Base-by-base conservation (phyloP, 2,113 vertebrate genomes). In the Psilopsiagon aymara region DNA sequence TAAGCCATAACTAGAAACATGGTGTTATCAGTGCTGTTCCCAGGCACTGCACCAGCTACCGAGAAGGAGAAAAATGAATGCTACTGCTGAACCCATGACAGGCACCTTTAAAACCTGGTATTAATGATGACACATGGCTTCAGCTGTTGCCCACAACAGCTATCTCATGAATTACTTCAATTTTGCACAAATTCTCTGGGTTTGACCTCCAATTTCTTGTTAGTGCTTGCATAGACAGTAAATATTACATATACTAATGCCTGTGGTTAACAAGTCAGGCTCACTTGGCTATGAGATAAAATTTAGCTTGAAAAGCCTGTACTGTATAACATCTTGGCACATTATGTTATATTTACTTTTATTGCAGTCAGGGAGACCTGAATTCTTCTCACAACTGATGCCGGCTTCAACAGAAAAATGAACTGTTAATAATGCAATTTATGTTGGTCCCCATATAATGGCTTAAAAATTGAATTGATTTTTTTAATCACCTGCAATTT, bases 341-440 rank as follows among this genome's bases (percentile, higher is more conserved):
- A 87, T 94, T 94, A 66, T 57, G 80, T 35, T 80, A 20, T 41
- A 82, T 95, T 95, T 93, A 62, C 67, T 95, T 96, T 86, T 92
- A 83, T 7, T 79, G 57, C 15, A 74, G 68, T 53, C 33, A 52
- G 27, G 25, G 66, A 95, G 47, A 91, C 59, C 37, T 82, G 39
- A 87, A 89, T 86, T 92, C 20, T 80, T 59, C 27, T 92, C 39
- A 52, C 51, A 95, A 29, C n/a, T 67, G 28, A 90, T 67, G 41
- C 33, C 82, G 44, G 41, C 52, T 95, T 88, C 46, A 86, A 85
- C 82, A 31, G 7, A 85, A 86, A 88, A 94, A 71, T 49, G 14
- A 13, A 39, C 10, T 64, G 33, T 7, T 90, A 93, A 87, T 75
- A 93, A 75, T 81, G 46, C 12, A 49, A 55, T 91, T 82, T 80